Evolutionary conservation across 2,888 invertebrate species (phyloP).

Genomic region (Tethea ocularis): DNA sequence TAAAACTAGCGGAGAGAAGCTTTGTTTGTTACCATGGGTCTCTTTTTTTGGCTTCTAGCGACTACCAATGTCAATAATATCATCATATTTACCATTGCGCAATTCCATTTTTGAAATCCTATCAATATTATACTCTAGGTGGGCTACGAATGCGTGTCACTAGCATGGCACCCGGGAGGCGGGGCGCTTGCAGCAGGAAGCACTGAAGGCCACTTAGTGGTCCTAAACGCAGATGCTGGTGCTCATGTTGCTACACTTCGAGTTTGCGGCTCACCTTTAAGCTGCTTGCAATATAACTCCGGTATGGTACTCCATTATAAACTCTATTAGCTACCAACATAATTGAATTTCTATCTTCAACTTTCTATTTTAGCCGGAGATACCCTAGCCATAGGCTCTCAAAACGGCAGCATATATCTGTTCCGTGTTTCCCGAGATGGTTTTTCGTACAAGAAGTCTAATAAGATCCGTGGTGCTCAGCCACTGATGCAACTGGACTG

Average conservation of each 20-base stretch:
- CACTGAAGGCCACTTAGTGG: constrained; percentile 93
- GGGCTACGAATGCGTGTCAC: constrained; percentile 93
- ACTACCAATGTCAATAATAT: too few relatives aligned
- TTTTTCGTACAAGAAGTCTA: constrained; percentile 94
- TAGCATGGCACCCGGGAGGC: constrained; percentile 94
- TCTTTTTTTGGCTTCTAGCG: too few relatives aligned
- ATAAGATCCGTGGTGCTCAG: constrained; percentile 93
- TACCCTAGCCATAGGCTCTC: constrained; percentile 93
- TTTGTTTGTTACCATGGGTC: too few relatives aligned
- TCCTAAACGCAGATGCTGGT: constrained; percentile 94
- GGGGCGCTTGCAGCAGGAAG: constrained; percentile 94
- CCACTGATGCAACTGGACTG: constrained; percentile 94
- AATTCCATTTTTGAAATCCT: too few relatives aligned
- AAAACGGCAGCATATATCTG: constrained; percentile 89
- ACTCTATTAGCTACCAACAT: not conserved
- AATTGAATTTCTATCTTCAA: not conserved
- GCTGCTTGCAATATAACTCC: constrained; percentile 94
- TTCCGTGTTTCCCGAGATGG: constrained; percentile 95
- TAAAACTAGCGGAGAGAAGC: too few relatives aligned
- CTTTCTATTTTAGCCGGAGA: constrained; percentile 88
- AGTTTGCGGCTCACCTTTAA: constrained; percentile 94
- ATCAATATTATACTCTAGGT: constrained; percentile 70
- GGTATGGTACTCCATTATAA: constrained; percentile 80
- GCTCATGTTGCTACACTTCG: constrained; percentile 92
- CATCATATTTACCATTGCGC: too few relatives aligned